phyloP scores from a whole-genome alignment of 2,797 vertebrate species.

The Poeciliopsis presidionis region DNA sequence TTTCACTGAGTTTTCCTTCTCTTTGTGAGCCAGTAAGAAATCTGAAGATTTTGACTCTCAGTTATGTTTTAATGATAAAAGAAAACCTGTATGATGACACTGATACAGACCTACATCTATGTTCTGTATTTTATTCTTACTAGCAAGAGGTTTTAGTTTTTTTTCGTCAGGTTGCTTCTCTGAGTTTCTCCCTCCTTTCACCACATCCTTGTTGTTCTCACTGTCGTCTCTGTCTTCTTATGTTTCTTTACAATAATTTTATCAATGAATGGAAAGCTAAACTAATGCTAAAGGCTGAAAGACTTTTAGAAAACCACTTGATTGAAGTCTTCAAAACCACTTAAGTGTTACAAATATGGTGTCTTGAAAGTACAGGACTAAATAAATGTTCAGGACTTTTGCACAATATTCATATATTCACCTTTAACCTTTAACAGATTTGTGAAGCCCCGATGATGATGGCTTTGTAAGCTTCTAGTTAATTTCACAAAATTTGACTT shows the following conservation, averaged over 20 bases:
- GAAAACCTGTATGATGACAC: background rate
- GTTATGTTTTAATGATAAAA: background rate
- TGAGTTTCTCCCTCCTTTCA: background rate
- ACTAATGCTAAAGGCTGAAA: background rate
- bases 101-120: background rate
- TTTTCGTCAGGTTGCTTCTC: background rate
- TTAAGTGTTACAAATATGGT: background rate
- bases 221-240: background rate
- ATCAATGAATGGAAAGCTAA: background rate
- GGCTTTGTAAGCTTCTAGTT: background rate
- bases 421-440: background rate
- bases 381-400: background rate
- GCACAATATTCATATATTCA: background rate
- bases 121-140: background rate
- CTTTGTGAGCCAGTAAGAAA: background rate
- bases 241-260: background rate
- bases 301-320: background rate
- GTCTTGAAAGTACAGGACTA: background rate
- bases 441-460: background rate
- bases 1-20: background rate
- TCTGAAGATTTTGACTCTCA: background rate
- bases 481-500: background rate
- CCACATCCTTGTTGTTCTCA: background rate
- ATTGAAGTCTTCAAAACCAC: background rate
- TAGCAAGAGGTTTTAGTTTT: background rate